A percentile compares a stretch with the other conserved stretches of the same genome.
Conservation (phyloP, 2,113 vertebrate genomes). For the Bungarus multicinctus region DNA sequence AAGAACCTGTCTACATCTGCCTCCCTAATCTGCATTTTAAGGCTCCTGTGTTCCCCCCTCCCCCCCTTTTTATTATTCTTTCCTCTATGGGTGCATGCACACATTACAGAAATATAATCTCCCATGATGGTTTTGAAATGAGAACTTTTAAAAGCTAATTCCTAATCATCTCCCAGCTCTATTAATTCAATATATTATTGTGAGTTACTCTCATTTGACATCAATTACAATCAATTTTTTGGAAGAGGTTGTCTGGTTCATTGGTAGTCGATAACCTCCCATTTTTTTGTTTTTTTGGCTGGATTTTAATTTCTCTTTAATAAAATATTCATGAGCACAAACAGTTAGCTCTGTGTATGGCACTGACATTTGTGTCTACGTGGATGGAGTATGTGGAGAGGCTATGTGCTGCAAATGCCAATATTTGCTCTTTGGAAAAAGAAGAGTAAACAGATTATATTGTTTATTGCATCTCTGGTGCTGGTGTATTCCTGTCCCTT, state of each 20-base stretch:
- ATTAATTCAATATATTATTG: conserved; percentile 13
- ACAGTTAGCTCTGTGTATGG: not conserved
- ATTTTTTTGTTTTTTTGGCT: not conserved
- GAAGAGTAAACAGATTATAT: conserved; percentile 14
- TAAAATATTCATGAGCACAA: conserved; percentile 18
- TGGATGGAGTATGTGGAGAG: not conserved
- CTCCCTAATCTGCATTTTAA: not conserved
- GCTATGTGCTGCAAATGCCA: not conserved
- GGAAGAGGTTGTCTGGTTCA: not conserved
- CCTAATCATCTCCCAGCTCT: conserved; percentile 2
- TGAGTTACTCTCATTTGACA: conserved; percentile 1
- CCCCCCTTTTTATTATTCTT: not conserved
- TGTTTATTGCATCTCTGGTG: not conserved
- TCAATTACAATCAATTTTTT: conserved; percentile 2
- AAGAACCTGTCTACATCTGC: not conserved
- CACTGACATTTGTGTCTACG: not conserved
- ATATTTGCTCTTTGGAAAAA: not conserved
- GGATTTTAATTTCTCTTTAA: conserved; percentile 16
- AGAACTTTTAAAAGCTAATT: conserved; percentile 15
- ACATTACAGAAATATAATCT: not conserved
- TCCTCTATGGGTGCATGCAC: conserved; percentile 5
- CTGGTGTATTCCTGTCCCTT: not conserved
- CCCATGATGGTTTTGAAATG: not conserved
- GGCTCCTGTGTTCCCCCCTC: no score
- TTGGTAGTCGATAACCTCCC: not conserved